These are phyloP conservation scores for Drosophila buzzatii DNA, from an alignment of 2,888 invertebrate species.

Conservation along the genomic window DNA sequence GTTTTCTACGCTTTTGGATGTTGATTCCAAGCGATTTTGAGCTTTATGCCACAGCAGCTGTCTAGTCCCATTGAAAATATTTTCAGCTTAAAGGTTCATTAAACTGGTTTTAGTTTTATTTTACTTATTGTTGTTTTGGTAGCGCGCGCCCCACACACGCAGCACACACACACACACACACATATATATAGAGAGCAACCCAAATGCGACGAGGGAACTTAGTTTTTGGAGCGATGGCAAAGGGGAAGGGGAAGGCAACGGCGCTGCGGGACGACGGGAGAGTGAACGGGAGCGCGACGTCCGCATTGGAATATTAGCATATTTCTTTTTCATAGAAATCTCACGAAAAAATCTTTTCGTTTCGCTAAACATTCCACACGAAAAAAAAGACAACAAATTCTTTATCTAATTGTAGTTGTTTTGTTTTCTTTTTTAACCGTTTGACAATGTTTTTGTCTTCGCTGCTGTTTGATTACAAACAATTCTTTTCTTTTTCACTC, in stretches of 20 bases:
- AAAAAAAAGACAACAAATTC: slow-evolving; percentile 17
- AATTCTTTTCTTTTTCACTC: slow-evolving; percentile 50
- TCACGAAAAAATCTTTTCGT: slow-evolving; percentile 61
- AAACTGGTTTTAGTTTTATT: slow-evolving; percentile 80
- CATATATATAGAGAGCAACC: slow-evolving; percentile 32
- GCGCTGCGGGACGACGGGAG: background rate
- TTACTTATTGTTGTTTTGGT: slow-evolving; percentile 22
- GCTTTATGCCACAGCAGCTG: slow-evolving; percentile 49
- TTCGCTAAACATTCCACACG: slow-evolving; percentile 63
- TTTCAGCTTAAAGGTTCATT: slow-evolving; percentile 80
- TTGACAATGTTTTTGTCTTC: slow-evolving; percentile 33
- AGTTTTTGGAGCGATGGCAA: slow-evolving; percentile 22
- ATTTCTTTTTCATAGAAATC: slow-evolving; percentile 78
- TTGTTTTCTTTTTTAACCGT: slow-evolving; percentile 25
- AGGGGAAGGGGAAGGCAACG: slow-evolving; percentile 7
- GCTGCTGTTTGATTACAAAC: slow-evolving; percentile 42
- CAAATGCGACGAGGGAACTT: slow-evolving; percentile 67
- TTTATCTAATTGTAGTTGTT: slow-evolving; percentile 19
- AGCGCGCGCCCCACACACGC: slow-evolving; percentile 60
- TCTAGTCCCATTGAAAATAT: slow-evolving; percentile 62
- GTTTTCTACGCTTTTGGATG: slow-evolving; percentile 48
- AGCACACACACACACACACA: slow-evolving; percentile 33
- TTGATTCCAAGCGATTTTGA: slow-evolving; percentile 40
- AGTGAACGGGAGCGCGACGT: slow-evolving; percentile 42
- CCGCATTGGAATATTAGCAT: slow-evolving; percentile 68